These are phyloP conservation scores for Sebastes wilsoni DNA, from an alignment of 2,797 vertebrate genomes.

Conservation along the genomic window DNA sequence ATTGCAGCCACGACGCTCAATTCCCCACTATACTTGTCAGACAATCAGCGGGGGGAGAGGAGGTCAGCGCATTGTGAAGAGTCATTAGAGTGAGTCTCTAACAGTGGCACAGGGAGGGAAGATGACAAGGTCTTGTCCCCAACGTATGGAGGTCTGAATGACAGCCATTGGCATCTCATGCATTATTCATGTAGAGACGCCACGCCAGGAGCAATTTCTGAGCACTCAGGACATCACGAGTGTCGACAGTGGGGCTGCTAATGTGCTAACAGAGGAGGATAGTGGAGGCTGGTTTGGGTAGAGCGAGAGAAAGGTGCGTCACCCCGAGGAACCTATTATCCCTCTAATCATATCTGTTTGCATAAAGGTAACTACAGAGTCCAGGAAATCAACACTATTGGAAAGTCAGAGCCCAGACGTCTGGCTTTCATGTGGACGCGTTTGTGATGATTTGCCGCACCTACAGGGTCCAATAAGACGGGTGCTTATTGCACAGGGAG, in stretches of 20 bases:
- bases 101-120: slow-evolving; percentile 35
- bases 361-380: not conserved
- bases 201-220: slow-evolving; percentile 39
- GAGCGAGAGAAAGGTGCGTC: slow-evolving; percentile 7
- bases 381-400: not conserved
- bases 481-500: slow-evolving; percentile 54
- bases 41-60: slow-evolving; percentile 40
- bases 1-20: slow-evolving; percentile 8
- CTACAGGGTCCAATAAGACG: slow-evolving; percentile 44
- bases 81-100: slow-evolving; percentile 62
- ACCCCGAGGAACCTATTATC: not conserved
- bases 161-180: slow-evolving; percentile 64
- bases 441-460: slow-evolving; percentile 25
- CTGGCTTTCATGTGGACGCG: not conserved
- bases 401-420: not conserved
- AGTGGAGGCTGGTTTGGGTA: slow-evolving; percentile 1
- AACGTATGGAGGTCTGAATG: slow-evolving; percentile 61
- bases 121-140: slow-evolving; percentile 72
- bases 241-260: slow-evolving; percentile 45
- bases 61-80: slow-evolving; percentile 59
- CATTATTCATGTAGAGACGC: slow-evolving; percentile 64
- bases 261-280: slow-evolving; percentile 58
- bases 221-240: slow-evolving; percentile 24
- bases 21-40: slow-evolving; percentile 49
- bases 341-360: slow-evolving; percentile 32